Percentiles rank a stretch among this genome's conserved stretches.
Conservation (phyloP, 2,113 vertebrate genomes). For the Arizona elegans region DNA sequence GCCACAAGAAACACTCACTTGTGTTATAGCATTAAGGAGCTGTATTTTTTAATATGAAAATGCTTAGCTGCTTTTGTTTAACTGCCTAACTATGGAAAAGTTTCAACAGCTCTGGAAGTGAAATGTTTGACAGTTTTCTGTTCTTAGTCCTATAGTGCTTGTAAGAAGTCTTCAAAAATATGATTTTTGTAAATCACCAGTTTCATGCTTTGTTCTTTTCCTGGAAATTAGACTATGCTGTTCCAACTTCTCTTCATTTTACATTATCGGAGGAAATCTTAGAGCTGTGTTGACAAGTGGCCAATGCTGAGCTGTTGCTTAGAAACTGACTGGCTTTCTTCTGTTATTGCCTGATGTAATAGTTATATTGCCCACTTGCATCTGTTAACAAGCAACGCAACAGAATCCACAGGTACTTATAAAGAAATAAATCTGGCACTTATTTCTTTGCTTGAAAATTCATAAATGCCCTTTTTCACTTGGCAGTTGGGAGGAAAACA, state of each 20-base stretch:
- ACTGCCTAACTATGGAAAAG: conserved; percentile 63
- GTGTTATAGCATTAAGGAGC: conserved; percentile 22
- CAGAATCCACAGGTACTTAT: conserved; percentile 67
- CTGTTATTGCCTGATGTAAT: conserved; percentile 67
- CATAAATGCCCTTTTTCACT: conserved; percentile 42
- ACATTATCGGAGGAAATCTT: conserved; percentile 58
- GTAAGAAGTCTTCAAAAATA: conserved; percentile 69
- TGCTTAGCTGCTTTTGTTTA: conserved; percentile 64
- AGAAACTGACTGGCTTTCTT: conserved; percentile 61
- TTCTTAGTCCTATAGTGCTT: conserved; percentile 66
- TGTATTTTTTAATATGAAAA: conserved; percentile 52
- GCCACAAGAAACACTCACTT: conserved; percentile 31
- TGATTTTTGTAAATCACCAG: conserved; percentile 65
- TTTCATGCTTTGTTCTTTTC: conserved; percentile 63
- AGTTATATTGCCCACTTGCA: conserved; percentile 67
- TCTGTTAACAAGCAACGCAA: conserved; percentile 69
- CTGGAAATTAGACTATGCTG: conserved; percentile 61
- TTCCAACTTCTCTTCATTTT: conserved; percentile 60
- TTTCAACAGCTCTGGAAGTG: conserved; percentile 64
- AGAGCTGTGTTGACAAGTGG: conserved; percentile 53
- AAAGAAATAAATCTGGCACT: conserved; percentile 62
- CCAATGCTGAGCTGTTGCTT: conserved; percentile 63
- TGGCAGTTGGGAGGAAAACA: conserved; percentile 27
- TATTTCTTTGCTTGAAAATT: conserved; percentile 57
- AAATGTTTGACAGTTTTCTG: conserved; percentile 64